Conservation (phyloP, 2,888 invertebrate genomes). For the Cantharis rustica region DNA sequence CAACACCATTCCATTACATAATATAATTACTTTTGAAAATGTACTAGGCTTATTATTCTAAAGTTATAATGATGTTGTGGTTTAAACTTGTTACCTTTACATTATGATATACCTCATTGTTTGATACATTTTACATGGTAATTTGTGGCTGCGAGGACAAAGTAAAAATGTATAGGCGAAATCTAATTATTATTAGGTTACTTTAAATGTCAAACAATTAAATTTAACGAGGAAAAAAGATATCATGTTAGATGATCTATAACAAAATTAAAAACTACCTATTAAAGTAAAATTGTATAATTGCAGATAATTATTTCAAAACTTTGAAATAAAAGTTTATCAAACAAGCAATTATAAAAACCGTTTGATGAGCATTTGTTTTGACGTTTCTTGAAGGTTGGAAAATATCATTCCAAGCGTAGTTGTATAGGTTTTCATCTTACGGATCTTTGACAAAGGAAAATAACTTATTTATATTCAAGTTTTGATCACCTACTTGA, state of each 20-base stretch:
- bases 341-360: constrained; percentile 35
- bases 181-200: too few species aligned
- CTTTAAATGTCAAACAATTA: too few species aligned
- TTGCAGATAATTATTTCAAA: background rate
- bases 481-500: constrained; percentile 13
- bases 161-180: too few species aligned
- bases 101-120: background rate
- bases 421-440: constrained; percentile 18
- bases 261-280: too few species aligned
- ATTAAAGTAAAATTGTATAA: background rate
- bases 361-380: constrained; percentile 32
- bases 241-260: too few species aligned
- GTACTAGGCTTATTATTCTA: background rate
- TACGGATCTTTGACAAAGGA: constrained; percentile 13
- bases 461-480: constrained; percentile 19
- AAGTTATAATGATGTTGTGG: background rate
- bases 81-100: background rate
- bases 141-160: background rate
- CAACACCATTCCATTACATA: background rate
- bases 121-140: background rate
- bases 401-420: constrained; percentile 21
- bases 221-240: too few species aligned
- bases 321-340: constrained; percentile 20
- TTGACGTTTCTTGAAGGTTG: constrained; percentile 16
- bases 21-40: background rate